Evolutionary conservation across 2,888 invertebrate species (phyloP), one percentile per base, ranked within the genome.

Genomic region (Acronicta leporina): DNA sequence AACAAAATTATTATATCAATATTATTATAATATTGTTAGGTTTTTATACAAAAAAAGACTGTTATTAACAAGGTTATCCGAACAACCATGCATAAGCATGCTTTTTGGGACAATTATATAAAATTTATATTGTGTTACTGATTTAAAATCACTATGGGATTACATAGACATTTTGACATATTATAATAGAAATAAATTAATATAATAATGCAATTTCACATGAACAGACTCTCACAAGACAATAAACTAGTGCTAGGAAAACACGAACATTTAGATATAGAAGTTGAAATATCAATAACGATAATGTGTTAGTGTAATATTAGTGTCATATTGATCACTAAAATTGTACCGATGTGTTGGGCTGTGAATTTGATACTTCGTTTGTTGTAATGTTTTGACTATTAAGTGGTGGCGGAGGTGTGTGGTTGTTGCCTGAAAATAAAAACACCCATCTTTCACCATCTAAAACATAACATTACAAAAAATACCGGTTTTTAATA

Each of bases 391-490:
- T 87, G 86, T 86, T 88, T 88, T 85, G 88, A 81, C 80, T 79
- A 81, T 83, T 85, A 73, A 82, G 85, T 84, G 88, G 77, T 79
- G 82, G 57, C 55, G 64, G 56, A 52, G 71, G 86, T 85, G 86
- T 85, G 76, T 87, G 86, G 81, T 89, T 88, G 83, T 90, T 87
- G 83, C 92, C 94, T 94, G 94, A 81, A 93, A 94, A 33, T 6
- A 38, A 82, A 83, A 85, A 80, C 78, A 73, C 72, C 71, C 27
- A 63, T 52, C 63, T 63, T 67, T 81, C 65, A 82, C 70, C 66
- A 77, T 61, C 67, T 74, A 79, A 48, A 71, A 76, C 52, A 62
- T 51, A 63, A 60, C 53, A 58, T 47, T 25, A 62, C 49, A 41
- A 59, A 66, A 42, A 63, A 55, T 50, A 52, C 15, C 43, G 13